Evolutionary conservation across 2,797 vertebrate genomes (phyloP).

Genomic region (Delichon dasypus): DNA sequence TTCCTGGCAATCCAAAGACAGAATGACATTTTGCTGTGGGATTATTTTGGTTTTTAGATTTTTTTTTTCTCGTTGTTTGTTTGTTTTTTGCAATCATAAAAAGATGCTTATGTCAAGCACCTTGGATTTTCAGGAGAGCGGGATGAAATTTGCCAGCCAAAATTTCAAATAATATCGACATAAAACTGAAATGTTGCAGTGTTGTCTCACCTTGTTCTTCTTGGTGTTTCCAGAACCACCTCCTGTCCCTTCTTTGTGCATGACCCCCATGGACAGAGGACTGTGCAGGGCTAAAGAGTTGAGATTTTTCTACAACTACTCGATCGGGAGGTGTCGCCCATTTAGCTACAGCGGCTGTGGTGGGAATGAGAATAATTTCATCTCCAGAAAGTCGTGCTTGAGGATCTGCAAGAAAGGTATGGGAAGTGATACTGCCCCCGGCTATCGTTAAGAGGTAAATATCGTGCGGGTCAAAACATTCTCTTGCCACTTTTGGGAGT

Average conservation of each 20-base stretch:
- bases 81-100: neutral
- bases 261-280: constrained; percentile 74
- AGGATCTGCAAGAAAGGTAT: constrained; percentile 82
- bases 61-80: neutral
- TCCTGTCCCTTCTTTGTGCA: constrained; percentile 70
- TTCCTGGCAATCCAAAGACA: neutral
- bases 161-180: neutral
- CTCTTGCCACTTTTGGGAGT: neutral
- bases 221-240: constrained; percentile 58
- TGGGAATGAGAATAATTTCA: constrained; percentile 90
- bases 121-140: neutral
- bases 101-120: neutral
- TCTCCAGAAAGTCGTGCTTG: constrained; percentile 74
- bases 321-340: constrained; percentile 72
- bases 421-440: neutral
- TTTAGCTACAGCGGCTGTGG: constrained; percentile 90
- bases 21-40: neutral
- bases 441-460: neutral
- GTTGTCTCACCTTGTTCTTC: neutral
- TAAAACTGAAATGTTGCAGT: neutral
- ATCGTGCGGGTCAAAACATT: neutral
- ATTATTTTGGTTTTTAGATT: neutral
- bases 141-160: neutral
- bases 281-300: constrained; percentile 72
- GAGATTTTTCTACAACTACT: constrained; percentile 80